phyloP scores from a whole-genome alignment of 2,797 vertebrate species.

The Propithecus perrieri region DNA sequence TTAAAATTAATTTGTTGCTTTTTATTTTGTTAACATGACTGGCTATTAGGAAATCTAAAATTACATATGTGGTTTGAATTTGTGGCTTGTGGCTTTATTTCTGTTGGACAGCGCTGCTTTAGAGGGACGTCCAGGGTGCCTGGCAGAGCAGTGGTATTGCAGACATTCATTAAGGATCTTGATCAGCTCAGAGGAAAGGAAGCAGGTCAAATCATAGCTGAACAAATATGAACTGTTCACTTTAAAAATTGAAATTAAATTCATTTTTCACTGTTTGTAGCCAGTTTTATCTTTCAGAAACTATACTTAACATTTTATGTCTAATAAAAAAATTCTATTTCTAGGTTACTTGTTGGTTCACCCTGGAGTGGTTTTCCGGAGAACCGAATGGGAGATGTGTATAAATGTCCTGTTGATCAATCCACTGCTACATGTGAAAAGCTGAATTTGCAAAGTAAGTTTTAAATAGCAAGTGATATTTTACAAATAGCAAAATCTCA shows the following conservation, averaged over 20 bases:
- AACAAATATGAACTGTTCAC: not conserved
- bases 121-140: not conserved
- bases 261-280: not conserved
- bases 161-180: not conserved
- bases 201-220: not conserved
- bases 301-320: not conserved
- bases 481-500: not conserved
- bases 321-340: slow-evolving; percentile 24
- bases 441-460: slow-evolving; percentile 90
- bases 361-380: slow-evolving; percentile 92
- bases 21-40: not conserved
- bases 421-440: slow-evolving; percentile 87
- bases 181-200: not conserved
- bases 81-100: not conserved
- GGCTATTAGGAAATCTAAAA: not conserved
- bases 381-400: slow-evolving; percentile 93
- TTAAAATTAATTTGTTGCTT: not conserved
- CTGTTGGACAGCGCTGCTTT: not conserved
- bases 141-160: not conserved
- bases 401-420: slow-evolving; percentile 88
- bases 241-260: not conserved
- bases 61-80: not conserved
- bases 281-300: not conserved
- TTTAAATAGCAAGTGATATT: not conserved
- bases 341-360: slow-evolving; percentile 93